Conservation (phyloP, 2,113 vertebrate species). For the Salminus brasiliensis region DNA sequence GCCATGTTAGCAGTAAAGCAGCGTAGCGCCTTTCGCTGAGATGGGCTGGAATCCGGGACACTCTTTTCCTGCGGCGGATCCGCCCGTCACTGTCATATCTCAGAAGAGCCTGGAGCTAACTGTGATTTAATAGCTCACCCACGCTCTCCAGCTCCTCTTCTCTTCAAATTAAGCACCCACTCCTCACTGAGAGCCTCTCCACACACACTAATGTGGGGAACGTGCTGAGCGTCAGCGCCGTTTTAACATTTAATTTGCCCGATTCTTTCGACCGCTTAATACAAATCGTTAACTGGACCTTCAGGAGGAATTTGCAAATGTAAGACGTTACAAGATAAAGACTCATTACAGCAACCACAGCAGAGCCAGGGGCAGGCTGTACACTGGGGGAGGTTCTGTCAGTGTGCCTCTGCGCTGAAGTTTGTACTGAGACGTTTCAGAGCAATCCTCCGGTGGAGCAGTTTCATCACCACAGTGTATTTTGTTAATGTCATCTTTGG, state of each 20-base stretch:
- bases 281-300: constrained; percentile 4
- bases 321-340: neutral
- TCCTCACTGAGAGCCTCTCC: neutral
- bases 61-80: neutral
- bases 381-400: neutral
- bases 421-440: neutral
- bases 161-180: neutral
- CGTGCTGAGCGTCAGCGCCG: neutral
- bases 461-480: neutral
- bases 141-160: constrained; percentile 7
- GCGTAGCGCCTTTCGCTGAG: neutral
- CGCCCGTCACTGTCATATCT: constrained; percentile 8
- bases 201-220: neutral
- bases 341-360: neutral
- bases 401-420: neutral
- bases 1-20: neutral
- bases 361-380: neutral
- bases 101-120: constrained; percentile 15
- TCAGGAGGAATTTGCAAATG: neutral
- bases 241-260: neutral
- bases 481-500: neutral
- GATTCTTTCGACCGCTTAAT: neutral
- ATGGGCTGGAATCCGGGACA: neutral
- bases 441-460: neutral
- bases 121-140: constrained; percentile 29